Conservation (phyloP, 2,888 invertebrate species). For the Trichopria drosophilae region DNA sequence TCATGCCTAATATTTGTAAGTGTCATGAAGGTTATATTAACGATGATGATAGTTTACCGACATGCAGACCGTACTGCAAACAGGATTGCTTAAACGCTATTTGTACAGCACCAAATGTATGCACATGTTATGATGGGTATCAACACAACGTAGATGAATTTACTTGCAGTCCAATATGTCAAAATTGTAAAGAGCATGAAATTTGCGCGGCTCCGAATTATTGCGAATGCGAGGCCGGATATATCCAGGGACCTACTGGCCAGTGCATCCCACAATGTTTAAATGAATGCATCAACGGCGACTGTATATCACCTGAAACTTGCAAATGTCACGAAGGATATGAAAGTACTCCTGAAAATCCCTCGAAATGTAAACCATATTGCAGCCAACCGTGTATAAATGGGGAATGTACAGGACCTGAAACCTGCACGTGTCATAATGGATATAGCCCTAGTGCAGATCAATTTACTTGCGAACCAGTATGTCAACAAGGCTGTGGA, state of each 20-base stretch:
- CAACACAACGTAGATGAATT: constrained; percentile 45
- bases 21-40: constrained; percentile 41
- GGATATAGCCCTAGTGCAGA: constrained; percentile 18
- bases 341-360: constrained; percentile 32
- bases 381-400: constrained; percentile 48
- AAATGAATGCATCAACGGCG: constrained; percentile 47
- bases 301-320: constrained; percentile 38
- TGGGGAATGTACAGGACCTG: constrained; percentile 29
- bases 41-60: constrained; percentile 31
- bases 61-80: constrained; percentile 52
- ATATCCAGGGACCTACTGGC: constrained; percentile 56
- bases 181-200: constrained; percentile 66
- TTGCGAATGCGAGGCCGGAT: constrained; percentile 73
- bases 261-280: constrained; percentile 55
- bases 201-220: constrained; percentile 71
- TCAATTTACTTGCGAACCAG: constrained; percentile 59
- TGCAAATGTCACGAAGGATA: constrained; percentile 44
- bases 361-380: constrained; percentile 44
- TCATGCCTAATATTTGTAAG: constrained; percentile 40
- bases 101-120: constrained; percentile 57
- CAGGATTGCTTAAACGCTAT: constrained; percentile 58
- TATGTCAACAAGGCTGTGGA: constrained; percentile 69
- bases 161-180: constrained; percentile 65
- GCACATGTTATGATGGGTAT: constrained; percentile 57
- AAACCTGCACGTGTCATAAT: constrained; percentile 26